Evolutionary conservation across 2,888 invertebrate genomes (phyloP).

Genomic region (Coremacera marginata): DNA sequence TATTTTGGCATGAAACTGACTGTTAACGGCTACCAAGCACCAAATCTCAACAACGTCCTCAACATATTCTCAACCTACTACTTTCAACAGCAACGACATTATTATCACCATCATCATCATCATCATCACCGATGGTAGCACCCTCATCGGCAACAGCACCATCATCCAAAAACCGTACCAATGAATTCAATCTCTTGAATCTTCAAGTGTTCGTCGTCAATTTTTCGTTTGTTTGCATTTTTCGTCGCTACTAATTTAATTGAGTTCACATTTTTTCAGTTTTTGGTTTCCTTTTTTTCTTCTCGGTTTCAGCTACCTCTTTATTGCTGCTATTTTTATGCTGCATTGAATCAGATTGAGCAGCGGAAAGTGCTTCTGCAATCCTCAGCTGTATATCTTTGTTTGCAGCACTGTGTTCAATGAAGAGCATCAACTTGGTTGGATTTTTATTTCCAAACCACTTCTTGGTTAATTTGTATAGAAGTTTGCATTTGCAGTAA

Average conservation of each 20-base stretch:
- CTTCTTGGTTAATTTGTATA: conserved; percentile 23
- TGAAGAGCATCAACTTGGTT: conserved; percentile 2
- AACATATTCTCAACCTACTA: not conserved
- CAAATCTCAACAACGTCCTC: not conserved
- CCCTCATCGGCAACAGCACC: not conserved
- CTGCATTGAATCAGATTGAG: not conserved
- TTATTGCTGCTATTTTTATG: not conserved
- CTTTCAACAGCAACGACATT: not conserved
- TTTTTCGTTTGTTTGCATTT: conserved; percentile 38
- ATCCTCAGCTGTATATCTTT: conserved; percentile 25
- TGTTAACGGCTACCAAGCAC: not conserved
- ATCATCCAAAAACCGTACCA: not conserved
- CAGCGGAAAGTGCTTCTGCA: conserved; percentile 11
- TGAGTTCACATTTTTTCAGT: conserved; percentile 45
- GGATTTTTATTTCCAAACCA: not conserved
- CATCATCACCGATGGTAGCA: not conserved
- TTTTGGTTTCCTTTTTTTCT: not conserved
- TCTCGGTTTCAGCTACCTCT: not conserved
- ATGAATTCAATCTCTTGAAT: not conserved
- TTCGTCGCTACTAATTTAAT: conserved; percentile 47
- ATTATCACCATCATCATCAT: not conserved
- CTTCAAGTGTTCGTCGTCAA: not conserved
- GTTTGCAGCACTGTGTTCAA: conserved; percentile 16
- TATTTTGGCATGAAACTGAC: conserved; percentile 5
- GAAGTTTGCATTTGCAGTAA: not conserved